phyloP scores from a whole-genome alignment of 2,888 invertebrate genomes.

The Ametastegia equiseti region DNA sequence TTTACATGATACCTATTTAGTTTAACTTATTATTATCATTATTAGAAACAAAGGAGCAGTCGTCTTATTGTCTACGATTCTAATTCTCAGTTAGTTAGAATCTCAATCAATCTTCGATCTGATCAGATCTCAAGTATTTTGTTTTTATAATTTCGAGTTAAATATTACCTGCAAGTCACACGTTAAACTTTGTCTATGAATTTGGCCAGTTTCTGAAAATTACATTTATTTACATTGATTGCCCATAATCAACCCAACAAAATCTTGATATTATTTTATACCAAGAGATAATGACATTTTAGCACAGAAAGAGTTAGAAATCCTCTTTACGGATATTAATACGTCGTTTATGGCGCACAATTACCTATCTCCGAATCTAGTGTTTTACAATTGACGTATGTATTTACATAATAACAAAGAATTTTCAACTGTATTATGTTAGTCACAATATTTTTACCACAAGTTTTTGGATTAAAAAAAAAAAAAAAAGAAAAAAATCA shows the following conservation, averaged over 20 bases:
- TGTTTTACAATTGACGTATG: constrained; percentile 1
- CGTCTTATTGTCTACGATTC: constrained; percentile 34
- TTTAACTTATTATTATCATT: constrained; percentile 43
- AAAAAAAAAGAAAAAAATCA: too few species aligned
- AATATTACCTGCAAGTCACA: background rate
- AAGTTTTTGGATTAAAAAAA: constrained; percentile 26
- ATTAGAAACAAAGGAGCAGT: background rate
- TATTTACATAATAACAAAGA: background rate
- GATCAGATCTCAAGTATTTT: background rate
- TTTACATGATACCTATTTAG: constrained; percentile 51
- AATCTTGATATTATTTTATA: constrained; percentile 26
- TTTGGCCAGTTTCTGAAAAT: background rate
- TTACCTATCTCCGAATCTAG: constrained; percentile 19
- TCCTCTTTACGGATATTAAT: background rate
- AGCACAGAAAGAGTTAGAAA: background rate
- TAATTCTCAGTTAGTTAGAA: constrained; percentile 45
- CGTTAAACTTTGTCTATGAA: background rate
- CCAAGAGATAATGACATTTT: background rate
- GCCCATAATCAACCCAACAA: constrained; percentile 24
- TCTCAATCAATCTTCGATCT: constrained; percentile 41
- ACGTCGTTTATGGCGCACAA: constrained; percentile 22
- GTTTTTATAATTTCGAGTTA: background rate
- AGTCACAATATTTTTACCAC: constrained; percentile 5
- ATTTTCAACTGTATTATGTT: constrained; percentile 9
- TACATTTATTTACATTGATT: constrained; percentile 9